Conservation (phyloP, 2,113 vertebrate genomes). For the Leptobrachium leishanense region DNA sequence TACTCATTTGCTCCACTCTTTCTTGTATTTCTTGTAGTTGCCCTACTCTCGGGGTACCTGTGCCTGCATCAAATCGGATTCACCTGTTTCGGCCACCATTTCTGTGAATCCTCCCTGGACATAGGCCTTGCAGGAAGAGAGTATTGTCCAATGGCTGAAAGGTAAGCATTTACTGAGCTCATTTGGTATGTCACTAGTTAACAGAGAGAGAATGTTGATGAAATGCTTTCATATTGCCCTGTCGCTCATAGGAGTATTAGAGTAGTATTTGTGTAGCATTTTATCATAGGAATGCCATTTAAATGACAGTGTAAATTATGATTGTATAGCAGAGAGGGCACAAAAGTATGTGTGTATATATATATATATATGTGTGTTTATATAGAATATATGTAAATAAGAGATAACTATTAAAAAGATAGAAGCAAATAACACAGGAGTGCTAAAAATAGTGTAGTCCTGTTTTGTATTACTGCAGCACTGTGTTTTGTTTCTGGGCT, state of each 20-base stretch:
- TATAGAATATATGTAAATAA: no score
- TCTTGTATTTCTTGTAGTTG: constrained; percentile 64
- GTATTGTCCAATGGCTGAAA: constrained; percentile 66
- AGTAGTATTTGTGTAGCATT: constrained; percentile 27
- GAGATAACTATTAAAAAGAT: no score
- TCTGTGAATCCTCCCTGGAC: constrained; percentile 69
- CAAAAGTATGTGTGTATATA: no score
- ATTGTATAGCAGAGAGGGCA: no score
- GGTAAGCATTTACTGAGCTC: constrained; percentile 72
- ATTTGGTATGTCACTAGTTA: constrained; percentile 64
- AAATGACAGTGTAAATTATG: no score
- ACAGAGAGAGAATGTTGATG: constrained; percentile 63
- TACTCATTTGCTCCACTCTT: constrained; percentile 70
- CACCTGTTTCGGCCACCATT: constrained; percentile 65
- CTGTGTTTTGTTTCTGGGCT: neutral
- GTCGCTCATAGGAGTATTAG: constrained; percentile 55
- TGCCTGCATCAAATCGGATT: constrained; percentile 58
- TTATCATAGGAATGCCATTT: no score
- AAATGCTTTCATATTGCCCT: constrained; percentile 67
- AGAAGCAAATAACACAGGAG: no score
- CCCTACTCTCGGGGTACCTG: constrained; percentile 70
- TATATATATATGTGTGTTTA: no score
- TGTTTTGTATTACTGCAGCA: neutral
- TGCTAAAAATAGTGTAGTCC: no score
- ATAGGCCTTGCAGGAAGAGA: constrained; percentile 71